Evolutionary conservation across 2,888 invertebrate species (phyloP).

Genomic region (Netelia melanura): DNA sequence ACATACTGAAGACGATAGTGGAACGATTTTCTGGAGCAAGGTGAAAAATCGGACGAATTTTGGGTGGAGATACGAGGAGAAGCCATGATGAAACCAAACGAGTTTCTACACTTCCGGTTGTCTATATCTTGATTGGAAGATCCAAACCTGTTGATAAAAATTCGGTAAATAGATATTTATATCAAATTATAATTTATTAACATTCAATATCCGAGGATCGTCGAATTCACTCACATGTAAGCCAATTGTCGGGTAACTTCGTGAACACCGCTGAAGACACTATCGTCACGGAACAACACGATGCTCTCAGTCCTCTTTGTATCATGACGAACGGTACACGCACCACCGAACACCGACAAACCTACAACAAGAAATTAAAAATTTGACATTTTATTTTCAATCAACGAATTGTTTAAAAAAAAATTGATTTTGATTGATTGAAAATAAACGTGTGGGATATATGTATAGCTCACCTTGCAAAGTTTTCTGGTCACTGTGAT

Average conservation of each 20-base stretch:
- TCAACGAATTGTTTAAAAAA: too few relatives aligned
- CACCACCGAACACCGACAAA: neutral
- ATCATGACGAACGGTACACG: neutral
- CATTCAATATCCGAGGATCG: neutral
- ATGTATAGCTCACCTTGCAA: too few relatives aligned
- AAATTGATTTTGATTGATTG: too few relatives aligned
- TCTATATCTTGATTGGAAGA: neutral
- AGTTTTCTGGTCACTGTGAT: too few relatives aligned
- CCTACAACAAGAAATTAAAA: neutral
- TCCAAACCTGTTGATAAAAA: neutral
- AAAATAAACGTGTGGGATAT: too few relatives aligned
- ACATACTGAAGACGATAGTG: neutral
- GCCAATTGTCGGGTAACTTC: neutral
- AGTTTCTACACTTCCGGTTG: neutral
- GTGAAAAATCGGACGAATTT: constrained; percentile 3
- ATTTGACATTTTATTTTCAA: too few relatives aligned
- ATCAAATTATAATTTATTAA: neutral
- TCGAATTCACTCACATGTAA: constrained; percentile 2
- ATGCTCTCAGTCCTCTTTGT: neutral
- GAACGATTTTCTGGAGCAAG: neutral
- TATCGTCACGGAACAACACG: neutral
- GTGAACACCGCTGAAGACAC: neutral
- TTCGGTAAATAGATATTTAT: neutral
- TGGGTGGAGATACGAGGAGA: neutral
- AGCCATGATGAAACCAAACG: neutral